phyloP scores from a whole-genome alignment of 2,113 vertebrate genomes.

The Chaetorhynchus papuensis region DNA sequence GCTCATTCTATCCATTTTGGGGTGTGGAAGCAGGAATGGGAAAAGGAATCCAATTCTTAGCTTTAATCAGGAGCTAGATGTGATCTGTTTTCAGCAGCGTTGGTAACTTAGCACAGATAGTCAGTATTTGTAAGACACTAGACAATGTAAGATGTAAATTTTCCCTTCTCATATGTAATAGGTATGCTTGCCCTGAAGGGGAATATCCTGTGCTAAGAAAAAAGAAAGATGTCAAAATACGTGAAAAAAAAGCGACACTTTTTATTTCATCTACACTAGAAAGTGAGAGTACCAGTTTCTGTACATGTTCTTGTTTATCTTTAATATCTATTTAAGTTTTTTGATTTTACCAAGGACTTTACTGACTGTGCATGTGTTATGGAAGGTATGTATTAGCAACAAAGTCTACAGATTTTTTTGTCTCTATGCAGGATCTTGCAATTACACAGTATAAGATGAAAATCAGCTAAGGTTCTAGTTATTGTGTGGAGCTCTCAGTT shows the following conservation, averaged over 20 bases:
- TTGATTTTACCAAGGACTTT: not conserved
- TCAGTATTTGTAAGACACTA: not conserved
- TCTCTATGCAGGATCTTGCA: not conserved
- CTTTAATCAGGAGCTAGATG: not conserved
- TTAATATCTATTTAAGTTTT: not conserved
- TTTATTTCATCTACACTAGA: not conserved
- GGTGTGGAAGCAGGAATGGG: not conserved
- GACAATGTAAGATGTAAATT: not conserved
- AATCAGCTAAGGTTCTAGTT: not conserved
- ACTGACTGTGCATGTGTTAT: not conserved
- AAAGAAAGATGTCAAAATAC: not conserved
- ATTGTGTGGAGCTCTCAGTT: not conserved
- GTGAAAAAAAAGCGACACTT: rapidly evolving
- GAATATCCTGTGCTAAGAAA: not conserved
- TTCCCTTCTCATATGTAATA: not conserved
- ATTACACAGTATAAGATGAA: not conserved
- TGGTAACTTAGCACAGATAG: not conserved
- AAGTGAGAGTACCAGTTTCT: rapidly evolving
- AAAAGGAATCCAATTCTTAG: not conserved
- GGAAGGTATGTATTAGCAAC: not conserved
- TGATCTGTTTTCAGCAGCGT: not conserved
- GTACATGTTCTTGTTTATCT: not conserved
- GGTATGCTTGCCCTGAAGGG: not conserved
- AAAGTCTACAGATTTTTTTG: not conserved
- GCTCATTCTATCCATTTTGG: not conserved